Conservation (phyloP, 2,113 vertebrate genomes). For the Pampusana beccarii region DNA sequence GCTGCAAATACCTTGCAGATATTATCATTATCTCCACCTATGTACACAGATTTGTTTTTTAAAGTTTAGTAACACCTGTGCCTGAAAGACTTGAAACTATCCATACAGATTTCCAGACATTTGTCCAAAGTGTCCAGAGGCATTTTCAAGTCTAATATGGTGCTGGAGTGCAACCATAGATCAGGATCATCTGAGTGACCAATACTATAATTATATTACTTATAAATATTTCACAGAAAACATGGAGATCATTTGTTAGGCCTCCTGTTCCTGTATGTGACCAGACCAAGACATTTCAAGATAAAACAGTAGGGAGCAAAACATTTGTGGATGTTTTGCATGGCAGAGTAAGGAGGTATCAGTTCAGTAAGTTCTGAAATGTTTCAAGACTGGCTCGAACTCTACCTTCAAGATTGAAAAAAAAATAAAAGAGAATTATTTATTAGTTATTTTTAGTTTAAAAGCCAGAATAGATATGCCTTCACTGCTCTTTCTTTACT, state of each 20-base stretch:
- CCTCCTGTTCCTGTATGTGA: neutral
- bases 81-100: neutral
- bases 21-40: neutral
- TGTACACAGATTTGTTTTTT: neutral
- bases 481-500: neutral
- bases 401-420: neutral
- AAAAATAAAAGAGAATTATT: neutral
- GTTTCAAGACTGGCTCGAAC: neutral
- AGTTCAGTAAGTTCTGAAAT: slow-evolving; percentile 3
- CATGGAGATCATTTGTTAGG: neutral
- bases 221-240: neutral
- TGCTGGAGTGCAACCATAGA: neutral
- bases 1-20: neutral
- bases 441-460: neutral
- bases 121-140: neutral
- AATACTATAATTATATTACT: neutral
- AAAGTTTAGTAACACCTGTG: neutral
- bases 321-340: neutral
- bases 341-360: neutral
- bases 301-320: neutral
- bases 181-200: neutral
- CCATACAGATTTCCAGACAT: neutral
- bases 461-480: neutral
- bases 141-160: neutral
- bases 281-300: neutral